Evolutionary conservation across 2,113 vertebrate genomes (phyloP).

Genomic region (Limanda limanda): DNA sequence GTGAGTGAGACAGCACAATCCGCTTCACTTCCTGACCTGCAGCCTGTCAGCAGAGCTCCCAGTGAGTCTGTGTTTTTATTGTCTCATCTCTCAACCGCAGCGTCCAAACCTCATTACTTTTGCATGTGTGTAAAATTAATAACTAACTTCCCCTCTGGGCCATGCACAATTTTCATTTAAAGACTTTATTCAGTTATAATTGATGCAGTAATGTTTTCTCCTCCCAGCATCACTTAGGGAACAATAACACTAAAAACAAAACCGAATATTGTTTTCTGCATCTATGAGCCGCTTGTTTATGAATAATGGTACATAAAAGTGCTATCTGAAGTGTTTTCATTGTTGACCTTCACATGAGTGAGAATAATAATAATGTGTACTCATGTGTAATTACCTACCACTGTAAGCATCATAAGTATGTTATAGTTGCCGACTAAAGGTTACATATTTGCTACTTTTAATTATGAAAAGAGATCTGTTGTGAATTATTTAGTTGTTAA

Average conservation of each 20-base stretch:
- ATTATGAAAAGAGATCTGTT: no score
- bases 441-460: no score
- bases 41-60: not conserved
- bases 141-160: not conserved
- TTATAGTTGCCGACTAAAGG: no score
- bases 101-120: not conserved
- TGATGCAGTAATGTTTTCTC: constrained; percentile 1
- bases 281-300: not conserved
- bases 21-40: constrained; percentile 23
- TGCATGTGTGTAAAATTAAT: constrained; percentile 22
- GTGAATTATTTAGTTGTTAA: no score
- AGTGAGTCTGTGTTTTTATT: not conserved
- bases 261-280: not conserved
- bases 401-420: no score
- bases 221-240: not conserved
- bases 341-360: no score
- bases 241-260: not conserved
- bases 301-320: not conserved
- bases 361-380: no score
- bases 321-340: not conserved
- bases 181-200: constrained; percentile 15
- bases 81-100: not conserved
- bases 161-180: constrained; percentile 1
- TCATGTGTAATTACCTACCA: no score
- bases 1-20: not conserved